phyloP scores from a whole-genome alignment of 2,888 invertebrate species.

The Leucophenga maculata region DNA sequence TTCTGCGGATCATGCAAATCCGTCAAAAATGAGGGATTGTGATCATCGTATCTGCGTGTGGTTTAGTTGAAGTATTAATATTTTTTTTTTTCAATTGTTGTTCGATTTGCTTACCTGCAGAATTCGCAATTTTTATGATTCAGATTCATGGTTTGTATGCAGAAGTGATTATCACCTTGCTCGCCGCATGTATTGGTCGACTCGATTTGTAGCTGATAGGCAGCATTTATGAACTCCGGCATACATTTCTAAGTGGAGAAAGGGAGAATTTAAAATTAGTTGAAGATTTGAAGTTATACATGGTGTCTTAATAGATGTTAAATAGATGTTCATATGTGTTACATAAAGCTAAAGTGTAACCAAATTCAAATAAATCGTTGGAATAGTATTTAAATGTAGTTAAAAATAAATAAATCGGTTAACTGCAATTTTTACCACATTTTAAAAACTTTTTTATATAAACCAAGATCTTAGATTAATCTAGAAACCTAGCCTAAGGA shows the following conservation, averaged over 20 bases:
- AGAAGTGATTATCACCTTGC: slow-evolving; percentile 84
- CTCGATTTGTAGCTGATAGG: slow-evolving; percentile 89
- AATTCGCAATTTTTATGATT: slow-evolving; percentile 85
- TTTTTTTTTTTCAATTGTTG: background rate
- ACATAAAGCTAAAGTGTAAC: too few species aligned
- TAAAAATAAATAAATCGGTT: too few species aligned
- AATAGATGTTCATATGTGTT: too few species aligned
- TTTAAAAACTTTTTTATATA: too few species aligned
- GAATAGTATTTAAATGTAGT: too few species aligned
- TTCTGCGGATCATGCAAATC: slow-evolving; percentile 93
- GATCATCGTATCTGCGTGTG: slow-evolving; percentile 74
- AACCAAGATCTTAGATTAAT: too few species aligned
- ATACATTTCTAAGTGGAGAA: slow-evolving; percentile 84
- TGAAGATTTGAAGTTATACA: slow-evolving; percentile 47
- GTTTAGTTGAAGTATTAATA: too few species aligned
- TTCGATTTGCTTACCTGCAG: slow-evolving; percentile 76
- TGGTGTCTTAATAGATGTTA: too few species aligned
- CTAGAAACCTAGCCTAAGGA: too few species aligned
- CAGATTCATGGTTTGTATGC: slow-evolving; percentile 90
- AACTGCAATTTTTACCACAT: too few species aligned
- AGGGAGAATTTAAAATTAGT: slow-evolving; percentile 47
- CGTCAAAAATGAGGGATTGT: slow-evolving; percentile 85
- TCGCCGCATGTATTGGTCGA: slow-evolving; percentile 97
- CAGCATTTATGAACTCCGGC: slow-evolving; percentile 97
- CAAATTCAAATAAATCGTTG: too few species aligned